Conservation (phyloP, 2,888 invertebrate species). For the Eubasilissa splendida region DNA sequence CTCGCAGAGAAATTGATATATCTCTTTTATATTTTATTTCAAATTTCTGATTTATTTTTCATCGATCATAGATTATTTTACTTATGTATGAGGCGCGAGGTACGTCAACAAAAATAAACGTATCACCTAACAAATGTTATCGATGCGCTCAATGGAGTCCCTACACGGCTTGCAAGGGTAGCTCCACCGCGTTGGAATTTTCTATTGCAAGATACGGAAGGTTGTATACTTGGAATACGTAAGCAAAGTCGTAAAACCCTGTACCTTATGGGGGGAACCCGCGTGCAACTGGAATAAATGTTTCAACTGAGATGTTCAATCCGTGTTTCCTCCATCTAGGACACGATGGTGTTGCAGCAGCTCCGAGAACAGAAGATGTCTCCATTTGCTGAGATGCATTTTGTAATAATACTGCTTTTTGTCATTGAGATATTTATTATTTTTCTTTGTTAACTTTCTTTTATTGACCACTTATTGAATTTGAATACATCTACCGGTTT, state of each 20-base stretch:
- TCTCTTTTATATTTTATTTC: no score
- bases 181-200: constrained; percentile 20
- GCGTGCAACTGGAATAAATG: neutral
- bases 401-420: no score
- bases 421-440: no score
- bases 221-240: constrained; percentile 23
- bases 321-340: no score
- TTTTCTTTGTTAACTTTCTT: no score
- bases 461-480: no score
- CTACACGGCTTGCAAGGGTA: constrained; percentile 15
- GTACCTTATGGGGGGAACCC: neutral
- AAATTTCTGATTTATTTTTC: neutral
- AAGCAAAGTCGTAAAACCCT: constrained; percentile 10
- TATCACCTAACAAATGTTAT: constrained; percentile 22
- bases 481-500: no score
- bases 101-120: constrained; percentile 11
- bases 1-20: no score
- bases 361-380: no score
- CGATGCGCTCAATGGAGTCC: constrained; percentile 18
- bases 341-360: no score
- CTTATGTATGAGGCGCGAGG: neutral
- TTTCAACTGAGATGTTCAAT: neutral
- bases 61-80: constrained; percentile 4
- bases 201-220: constrained; percentile 28
- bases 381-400: no score